Percentiles rank a stretch among this genome's conserved stretches.
These are phyloP conservation scores for Amblyteles armatorius DNA, from an alignment of 2,888 invertebrate species.

Conservation along the genomic window DNA sequence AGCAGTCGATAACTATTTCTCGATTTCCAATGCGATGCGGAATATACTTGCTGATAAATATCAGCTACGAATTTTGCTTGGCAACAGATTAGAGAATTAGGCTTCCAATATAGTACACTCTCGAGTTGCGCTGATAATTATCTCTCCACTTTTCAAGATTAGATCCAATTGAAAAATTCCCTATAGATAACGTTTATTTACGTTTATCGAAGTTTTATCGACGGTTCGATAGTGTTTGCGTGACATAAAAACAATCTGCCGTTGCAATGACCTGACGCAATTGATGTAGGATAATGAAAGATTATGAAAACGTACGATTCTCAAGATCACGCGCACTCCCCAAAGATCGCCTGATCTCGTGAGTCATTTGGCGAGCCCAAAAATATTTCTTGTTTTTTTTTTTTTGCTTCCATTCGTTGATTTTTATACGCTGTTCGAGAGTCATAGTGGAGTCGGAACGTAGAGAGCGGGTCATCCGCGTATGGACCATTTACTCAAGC, in stretches of 20 bases:
- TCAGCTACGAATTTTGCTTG: background rate
- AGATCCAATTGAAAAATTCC: background rate
- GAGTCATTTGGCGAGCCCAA: background rate
- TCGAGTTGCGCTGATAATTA: background rate
- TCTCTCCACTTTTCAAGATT: background rate
- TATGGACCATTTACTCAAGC: slow-evolving; percentile 59
- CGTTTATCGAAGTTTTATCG: background rate
- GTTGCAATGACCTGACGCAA: background rate
- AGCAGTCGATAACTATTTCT: too few species aligned
- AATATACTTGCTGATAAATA: background rate
- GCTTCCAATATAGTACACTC: background rate
- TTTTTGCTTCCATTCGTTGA: slow-evolving; percentile 1
- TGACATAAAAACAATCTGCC: background rate
- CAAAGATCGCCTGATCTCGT: background rate
- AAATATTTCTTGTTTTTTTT: background rate
- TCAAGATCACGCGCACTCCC: background rate
- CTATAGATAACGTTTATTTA: background rate
- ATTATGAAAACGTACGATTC: background rate
- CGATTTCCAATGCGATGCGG: too few species aligned
- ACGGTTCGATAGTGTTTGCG: background rate
- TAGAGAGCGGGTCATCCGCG: slow-evolving; percentile 38
- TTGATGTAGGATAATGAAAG: background rate
- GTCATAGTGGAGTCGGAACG: slow-evolving; percentile 31
- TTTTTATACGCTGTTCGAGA: slow-evolving; percentile 5
- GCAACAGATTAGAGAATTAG: background rate